Conservation (phyloP, 2,113 vertebrate species). For the Arizona elegans region DNA sequence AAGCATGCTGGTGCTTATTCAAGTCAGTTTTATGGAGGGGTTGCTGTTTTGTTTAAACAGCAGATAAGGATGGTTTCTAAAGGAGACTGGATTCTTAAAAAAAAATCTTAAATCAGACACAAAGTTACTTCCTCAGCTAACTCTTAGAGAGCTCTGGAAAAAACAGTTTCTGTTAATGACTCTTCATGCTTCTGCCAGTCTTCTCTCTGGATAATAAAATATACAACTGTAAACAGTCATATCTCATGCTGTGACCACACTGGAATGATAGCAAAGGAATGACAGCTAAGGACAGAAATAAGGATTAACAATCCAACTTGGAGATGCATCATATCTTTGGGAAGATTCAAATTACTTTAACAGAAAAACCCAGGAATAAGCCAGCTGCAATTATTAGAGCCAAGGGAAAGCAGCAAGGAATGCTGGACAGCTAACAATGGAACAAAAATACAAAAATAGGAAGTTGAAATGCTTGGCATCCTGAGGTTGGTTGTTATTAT, state of each 20-base stretch:
- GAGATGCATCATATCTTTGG: background rate
- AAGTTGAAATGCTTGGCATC: background rate
- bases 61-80: slow-evolving; percentile 1
- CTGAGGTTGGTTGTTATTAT: background rate
- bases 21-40: slow-evolving; percentile 17
- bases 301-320: slow-evolving; percentile 8
- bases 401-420: background rate
- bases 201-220: slow-evolving; percentile 18
- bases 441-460: background rate
- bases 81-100: background rate
- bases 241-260: background rate
- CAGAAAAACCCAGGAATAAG: background rate
- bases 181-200: background rate
- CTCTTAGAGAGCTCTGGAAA: background rate
- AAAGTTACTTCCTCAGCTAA: slow-evolving; percentile 12
- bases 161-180: slow-evolving; percentile 12
- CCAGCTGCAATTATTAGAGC: background rate
- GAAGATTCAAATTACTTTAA: slow-evolving; percentile 3
- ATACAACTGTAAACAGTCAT: background rate
- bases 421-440: background rate
- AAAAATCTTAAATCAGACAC: background rate
- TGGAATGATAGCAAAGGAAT: slow-evolving; percentile 8
- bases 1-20: background rate
- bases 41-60: background rate
- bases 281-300: background rate